A percentile compares a stretch with the other conserved stretches of the same genome.
These are phyloP conservation scores for Hypocryptadius cinnamomeus DNA, from an alignment of 2,113 vertebrate genomes.

Conservation along the genomic window DNA sequence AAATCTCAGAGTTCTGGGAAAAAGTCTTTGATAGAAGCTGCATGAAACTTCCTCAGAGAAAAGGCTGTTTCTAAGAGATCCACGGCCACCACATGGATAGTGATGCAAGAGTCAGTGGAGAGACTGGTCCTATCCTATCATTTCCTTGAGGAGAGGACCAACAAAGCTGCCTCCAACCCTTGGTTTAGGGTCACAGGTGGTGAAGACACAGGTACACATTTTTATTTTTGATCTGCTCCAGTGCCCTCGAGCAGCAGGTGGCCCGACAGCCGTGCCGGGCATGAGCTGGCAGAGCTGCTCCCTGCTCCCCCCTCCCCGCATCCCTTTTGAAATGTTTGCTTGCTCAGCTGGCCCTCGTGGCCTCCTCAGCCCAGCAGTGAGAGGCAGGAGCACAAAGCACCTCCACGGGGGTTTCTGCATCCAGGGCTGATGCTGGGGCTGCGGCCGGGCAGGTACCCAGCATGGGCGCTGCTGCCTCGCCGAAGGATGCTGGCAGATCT, in stretches of 20 bases:
- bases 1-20: neutral
- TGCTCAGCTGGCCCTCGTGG: accelerated
- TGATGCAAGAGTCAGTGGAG: neutral
- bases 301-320: accelerated
- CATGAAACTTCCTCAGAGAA: neutral
- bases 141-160: neutral
- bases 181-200: neutral
- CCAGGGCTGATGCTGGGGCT: neutral
- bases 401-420: accelerated
- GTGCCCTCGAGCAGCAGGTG: accelerated
- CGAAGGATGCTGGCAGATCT: neutral
- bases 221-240: neutral
- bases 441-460: accelerated
- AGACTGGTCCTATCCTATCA: neutral
- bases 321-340: accelerated
- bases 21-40: accelerated
- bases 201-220: accelerated
- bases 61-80: neutral
- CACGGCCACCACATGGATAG: accelerated
- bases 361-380: too few relatives aligned
- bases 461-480: accelerated
- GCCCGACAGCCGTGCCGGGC: accelerated
- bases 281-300: neutral
- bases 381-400: neutral
- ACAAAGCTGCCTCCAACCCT: neutral